Conservation (phyloP, 2,113 vertebrate genomes). For the Coracopsis vasa region DNA sequence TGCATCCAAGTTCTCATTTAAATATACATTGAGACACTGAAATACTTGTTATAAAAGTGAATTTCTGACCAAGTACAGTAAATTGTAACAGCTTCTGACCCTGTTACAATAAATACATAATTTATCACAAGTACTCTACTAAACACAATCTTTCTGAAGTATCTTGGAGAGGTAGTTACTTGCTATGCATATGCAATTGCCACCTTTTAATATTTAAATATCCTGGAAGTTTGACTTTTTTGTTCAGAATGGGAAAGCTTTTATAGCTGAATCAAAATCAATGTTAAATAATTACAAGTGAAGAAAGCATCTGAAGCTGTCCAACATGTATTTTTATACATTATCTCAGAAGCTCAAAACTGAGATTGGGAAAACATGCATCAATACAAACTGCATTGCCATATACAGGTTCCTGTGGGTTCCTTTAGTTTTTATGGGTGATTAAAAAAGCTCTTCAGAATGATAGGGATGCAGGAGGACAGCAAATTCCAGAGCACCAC, state of each 20-base stretch:
- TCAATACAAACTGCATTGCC: slow-evolving; percentile 66
- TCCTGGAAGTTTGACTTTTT: slow-evolving; percentile 42
- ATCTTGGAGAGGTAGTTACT: slow-evolving; percentile 52
- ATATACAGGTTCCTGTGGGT: slow-evolving; percentile 47
- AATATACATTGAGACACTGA: slow-evolving; percentile 27
- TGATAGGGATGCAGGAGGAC: neutral
- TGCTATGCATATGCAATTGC: slow-evolving; percentile 56
- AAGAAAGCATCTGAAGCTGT: slow-evolving; percentile 2
- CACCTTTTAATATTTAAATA: slow-evolving; percentile 68
- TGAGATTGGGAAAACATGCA: neutral
- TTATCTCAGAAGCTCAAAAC: slow-evolving; percentile 33
- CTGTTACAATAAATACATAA: slow-evolving; percentile 70
- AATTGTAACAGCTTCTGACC: slow-evolving; percentile 63
- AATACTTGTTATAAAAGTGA: slow-evolving; percentile 45
- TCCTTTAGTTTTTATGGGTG: slow-evolving; percentile 65
- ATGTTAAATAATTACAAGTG: slow-evolving; percentile 35
- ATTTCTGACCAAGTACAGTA: slow-evolving; percentile 62
- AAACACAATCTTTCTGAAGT: slow-evolving; percentile 64
- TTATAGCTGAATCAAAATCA: slow-evolving; percentile 39
- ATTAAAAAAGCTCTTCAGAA: slow-evolving; percentile 48
- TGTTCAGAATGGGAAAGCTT: slow-evolving; percentile 34
- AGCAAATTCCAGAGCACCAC: neutral
- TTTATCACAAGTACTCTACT: slow-evolving; percentile 69
- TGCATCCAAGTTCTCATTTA: slow-evolving; percentile 25
- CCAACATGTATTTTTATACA: neutral